phyloP scores from a whole-genome alignment of 2,888 invertebrate species.

The Cyaniris semiargus region DNA sequence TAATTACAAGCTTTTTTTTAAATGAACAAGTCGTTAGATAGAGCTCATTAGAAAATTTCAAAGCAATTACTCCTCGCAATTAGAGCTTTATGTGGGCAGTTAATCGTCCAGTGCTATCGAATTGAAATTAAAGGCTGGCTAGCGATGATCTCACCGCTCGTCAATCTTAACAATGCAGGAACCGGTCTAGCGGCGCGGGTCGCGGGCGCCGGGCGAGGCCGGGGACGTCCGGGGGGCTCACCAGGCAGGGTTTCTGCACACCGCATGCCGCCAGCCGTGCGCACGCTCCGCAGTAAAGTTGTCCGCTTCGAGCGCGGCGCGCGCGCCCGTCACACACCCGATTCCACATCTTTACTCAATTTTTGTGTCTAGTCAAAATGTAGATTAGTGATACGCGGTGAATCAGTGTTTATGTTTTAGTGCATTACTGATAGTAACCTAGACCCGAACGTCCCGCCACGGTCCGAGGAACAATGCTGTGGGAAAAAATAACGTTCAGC shows the following conservation, averaged over 20 bases:
- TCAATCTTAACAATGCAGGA: slow-evolving; percentile 79
- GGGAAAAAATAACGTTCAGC: slow-evolving; percentile 82
- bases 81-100: slow-evolving; percentile 8
- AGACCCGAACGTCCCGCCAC: slow-evolving; percentile 56
- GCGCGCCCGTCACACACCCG: slow-evolving; percentile 60
- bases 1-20: not conserved
- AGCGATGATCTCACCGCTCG: slow-evolving; percentile 75
- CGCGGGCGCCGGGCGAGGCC: slow-evolving; percentile 48
- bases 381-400: slow-evolving; percentile 51
- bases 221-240: slow-evolving; percentile 60
- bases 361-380: slow-evolving; percentile 61
- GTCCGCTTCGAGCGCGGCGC: slow-evolving; percentile 73
- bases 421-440: slow-evolving; percentile 35
- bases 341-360: slow-evolving; percentile 56
- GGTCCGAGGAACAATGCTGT: slow-evolving; percentile 81
- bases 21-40: not conserved
- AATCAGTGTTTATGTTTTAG: slow-evolving; percentile 51
- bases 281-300: slow-evolving; percentile 67
- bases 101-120: slow-evolving; percentile 51
- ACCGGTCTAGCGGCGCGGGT: slow-evolving; percentile 57
- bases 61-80: not conserved
- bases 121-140: slow-evolving; percentile 56
- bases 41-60: not conserved
- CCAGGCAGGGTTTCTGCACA: slow-evolving; percentile 65
- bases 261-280: slow-evolving; percentile 60